These are phyloP conservation scores for Manis javanica DNA, from an alignment of 2,797 vertebrate genomes.

Conservation along the genomic window DNA sequence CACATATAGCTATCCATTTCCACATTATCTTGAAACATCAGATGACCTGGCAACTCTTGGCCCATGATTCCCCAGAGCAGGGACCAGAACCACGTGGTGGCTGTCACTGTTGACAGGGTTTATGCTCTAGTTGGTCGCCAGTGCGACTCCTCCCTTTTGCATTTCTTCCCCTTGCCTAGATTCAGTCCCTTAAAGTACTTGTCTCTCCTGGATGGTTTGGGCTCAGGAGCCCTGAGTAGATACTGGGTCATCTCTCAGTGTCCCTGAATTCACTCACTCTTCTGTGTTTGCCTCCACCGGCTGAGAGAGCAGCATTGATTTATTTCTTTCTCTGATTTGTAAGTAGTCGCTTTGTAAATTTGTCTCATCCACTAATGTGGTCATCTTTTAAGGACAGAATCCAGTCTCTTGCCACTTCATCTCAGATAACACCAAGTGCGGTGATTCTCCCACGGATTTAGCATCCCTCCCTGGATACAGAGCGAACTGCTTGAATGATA, in stretches of 20 bases:
- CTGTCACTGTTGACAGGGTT: not conserved
- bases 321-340: not conserved
- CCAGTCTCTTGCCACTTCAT: not conserved
- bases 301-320: not conserved
- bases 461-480: not conserved
- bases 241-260: not conserved
- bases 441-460: not conserved
- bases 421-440: not conserved
- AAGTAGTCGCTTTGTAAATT: not conserved
- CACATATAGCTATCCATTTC: not conserved
- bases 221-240: not conserved
- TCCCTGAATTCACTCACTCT: not conserved
- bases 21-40: not conserved
- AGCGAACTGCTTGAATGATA: slow-evolving; percentile 56
- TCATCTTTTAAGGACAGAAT: not conserved
- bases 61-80: not conserved
- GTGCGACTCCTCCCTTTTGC: not conserved
- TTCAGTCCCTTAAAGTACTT: not conserved
- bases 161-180: not conserved
- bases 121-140: not conserved
- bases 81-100: not conserved
- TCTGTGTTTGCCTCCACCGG: not conserved
- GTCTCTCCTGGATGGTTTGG: not conserved
- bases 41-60: not conserved
- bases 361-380: not conserved